Base-by-base conservation (phyloP, 1,140 invertebrate species). In the Gonatopus flavifemur region DNA sequence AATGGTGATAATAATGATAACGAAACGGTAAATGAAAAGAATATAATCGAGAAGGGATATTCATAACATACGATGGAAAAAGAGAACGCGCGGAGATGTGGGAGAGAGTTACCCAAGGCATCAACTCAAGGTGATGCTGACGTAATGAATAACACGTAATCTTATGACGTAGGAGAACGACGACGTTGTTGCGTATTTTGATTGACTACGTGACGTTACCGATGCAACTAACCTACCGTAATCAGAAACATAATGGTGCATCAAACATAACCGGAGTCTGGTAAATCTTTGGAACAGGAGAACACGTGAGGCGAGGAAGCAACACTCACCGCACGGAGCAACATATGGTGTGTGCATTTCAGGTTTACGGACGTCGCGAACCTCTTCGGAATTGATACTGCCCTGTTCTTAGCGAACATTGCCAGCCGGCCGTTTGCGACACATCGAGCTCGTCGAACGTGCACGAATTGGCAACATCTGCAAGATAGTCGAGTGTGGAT, bases 181-280 rank as follows among this genome's bases (percentile, higher is more conserved):
- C 8, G 5, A 13, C 9, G 24, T 42, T 52, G 8, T 2, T 4
- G 37, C 52, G 36, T 41, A 2, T 28, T 21, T 2, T 18, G 18
- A 56, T 33, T 43, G 42, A 19, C 33, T 2, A 31, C 24, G 20
- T 61, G 58, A 62, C 58, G 59, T 61, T 47, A 57, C 35, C 45
- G 64, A 77, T 76, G 74, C 72, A 77, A 75, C 70, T 75, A 75
- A 75, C 72, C 72, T 76, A 74, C 70, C 68, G 64, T 70, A 76
- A 76, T 74, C 65, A 64, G 64, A 64, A 61, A 65, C 56, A 74
- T 59, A 66, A 73, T 73, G 67, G 73, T 76, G 74, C 75, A 78
- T 78, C 73, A 66, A 71, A 73, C 74, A 74, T 77, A 78, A 78
- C 71, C 72, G 71, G 65, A 75, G 74, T 63, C 65, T 66, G 69